Evolutionary conservation across 2,797 vertebrate genomes (phyloP), one percentile per base, ranked within the genome.

Genomic region (Alca torda): DNA sequence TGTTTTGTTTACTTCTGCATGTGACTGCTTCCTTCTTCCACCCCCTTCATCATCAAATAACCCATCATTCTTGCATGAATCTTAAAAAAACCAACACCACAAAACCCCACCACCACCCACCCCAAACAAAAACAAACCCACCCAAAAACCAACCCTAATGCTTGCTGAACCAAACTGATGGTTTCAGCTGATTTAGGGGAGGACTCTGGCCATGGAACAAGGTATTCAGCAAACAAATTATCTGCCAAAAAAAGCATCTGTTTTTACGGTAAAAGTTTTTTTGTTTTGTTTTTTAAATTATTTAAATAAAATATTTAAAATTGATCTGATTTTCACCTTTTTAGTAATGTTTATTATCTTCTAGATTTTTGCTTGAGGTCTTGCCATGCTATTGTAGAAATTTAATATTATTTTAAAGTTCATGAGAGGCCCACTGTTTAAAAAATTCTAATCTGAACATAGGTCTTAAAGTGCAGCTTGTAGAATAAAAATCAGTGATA

Each of bases 21-120:
- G 50, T 26, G 78, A 19, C 19, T 85, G 31, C 35, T 83, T 93
- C 57, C 35, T 9, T 75, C 19, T 53, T 65, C 54, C 24, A 25
- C 13, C 16, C 13, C 46, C 11, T 39, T 60, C 24, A 65, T 81
- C 30, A 31, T 84, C 56, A 59, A 88, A 57, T 35, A 78, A 59
- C 28, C 25, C 35, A 8, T 80, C 30, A 2, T 80, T 77, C 50
- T 85, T 2, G 4, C 48, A 16, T 48, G 48, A 79, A 35, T 35
- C 28, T 87, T 33, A 25, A 84, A 68, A 51, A 59, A 59, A 23
- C 8, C 56, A 17, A 9, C 33, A 30, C 10, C 11, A 3, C 8
- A 20, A 35, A 4, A 8, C 3, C 5, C 4, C 11, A 15, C 24
- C 9, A 2, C 20, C 13, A 8, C 10, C 6, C 33, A 13, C 10